Conservation (phyloP, 35 echinoderm and acorn worm genomes). For the Ophiothrix spiculata region DNA sequence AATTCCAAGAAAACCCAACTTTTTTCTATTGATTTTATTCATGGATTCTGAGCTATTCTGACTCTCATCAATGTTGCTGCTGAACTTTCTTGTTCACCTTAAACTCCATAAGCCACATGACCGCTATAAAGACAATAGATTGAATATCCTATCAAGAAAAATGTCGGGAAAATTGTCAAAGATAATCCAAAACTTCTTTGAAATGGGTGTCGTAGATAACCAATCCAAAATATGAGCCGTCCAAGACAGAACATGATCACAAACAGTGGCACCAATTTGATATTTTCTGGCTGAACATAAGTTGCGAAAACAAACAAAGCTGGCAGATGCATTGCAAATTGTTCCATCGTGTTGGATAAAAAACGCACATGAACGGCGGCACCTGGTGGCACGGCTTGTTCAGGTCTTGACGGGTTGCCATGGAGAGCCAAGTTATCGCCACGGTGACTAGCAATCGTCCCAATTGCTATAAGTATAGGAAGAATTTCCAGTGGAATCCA, state of each 20-base stretch:
- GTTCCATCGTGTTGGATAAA: not conserved
- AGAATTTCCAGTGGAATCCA: not conserved
- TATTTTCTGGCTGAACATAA: not conserved
- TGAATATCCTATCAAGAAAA: not conserved
- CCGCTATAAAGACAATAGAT: not conserved
- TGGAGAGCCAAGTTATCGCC: not conserved
- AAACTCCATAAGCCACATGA: not conserved
- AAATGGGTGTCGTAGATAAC: not conserved
- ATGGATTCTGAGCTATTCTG: too few species aligned
- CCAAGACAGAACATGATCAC: not conserved
- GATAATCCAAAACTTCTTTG: not conserved
- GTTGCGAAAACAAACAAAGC: not conserved
- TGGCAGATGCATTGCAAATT: not conserved
- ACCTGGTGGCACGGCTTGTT: not conserved
- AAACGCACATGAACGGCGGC: not conserved
- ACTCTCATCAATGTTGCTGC: too few species aligned
- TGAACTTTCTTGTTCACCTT: too few species aligned
- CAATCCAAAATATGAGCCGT: not conserved
- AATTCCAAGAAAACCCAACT: too few species aligned
- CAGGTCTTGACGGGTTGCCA: not conserved
- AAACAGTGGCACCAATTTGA: not conserved
- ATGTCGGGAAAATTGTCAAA: not conserved
- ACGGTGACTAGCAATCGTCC: not conserved
- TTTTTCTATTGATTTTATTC: too few species aligned
- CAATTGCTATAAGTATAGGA: not conserved